Conservation (phyloP, 2,113 vertebrate species). For the Rhea americana region DNA sequence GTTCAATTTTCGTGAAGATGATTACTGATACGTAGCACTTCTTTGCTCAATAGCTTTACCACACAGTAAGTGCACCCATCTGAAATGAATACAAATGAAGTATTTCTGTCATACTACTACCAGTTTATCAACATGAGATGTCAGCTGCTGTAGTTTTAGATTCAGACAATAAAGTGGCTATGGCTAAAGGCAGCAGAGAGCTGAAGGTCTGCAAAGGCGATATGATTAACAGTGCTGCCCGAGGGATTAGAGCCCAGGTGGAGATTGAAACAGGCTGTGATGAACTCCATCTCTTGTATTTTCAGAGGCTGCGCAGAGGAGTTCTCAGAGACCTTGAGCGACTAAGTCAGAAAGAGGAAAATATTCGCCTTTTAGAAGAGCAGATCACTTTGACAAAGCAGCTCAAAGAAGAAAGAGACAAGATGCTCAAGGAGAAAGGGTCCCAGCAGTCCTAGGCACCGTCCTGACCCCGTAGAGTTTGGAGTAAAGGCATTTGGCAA, state of each 20-base stretch:
- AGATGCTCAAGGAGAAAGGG: slow-evolving; percentile 42
- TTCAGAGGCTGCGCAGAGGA: slow-evolving; percentile 89
- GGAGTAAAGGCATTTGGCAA: background rate
- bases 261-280: background rate
- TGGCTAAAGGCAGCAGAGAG: background rate
- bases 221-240: background rate
- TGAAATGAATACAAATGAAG: background rate
- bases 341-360: slow-evolving; percentile 85
- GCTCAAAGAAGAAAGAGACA: slow-evolving; percentile 80
- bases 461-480: background rate
- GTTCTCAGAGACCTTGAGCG: slow-evolving; percentile 90
- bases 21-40: background rate
- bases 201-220: background rate
- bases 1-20: background rate
- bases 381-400: slow-evolving; percentile 84
- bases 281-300: slow-evolving; percentile 39
- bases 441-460: slow-evolving; percentile 63
- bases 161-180: accelerated
- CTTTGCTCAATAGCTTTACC: background rate
- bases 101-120: background rate
- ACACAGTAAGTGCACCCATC: background rate
- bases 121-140: accelerated
- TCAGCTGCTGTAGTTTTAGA: background rate
- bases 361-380: slow-evolving; percentile 85
- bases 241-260: background rate